Evolutionary conservation across 2,113 vertebrate species (phyloP).

Genomic region (Coregonus clupeaformis): DNA sequence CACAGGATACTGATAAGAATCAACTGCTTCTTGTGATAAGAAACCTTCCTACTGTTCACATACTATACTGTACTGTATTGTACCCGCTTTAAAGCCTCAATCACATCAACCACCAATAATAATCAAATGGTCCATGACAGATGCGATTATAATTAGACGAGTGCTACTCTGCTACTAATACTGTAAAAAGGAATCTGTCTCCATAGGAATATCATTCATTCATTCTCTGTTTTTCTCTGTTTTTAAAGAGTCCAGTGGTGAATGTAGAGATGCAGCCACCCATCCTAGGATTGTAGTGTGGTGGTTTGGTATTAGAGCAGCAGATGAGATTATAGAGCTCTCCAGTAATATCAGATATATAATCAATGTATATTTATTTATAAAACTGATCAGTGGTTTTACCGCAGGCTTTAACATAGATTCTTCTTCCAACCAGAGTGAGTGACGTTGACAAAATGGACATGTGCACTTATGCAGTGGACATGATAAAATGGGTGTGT

Average conservation of each 20-base stretch:
- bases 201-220: no score
- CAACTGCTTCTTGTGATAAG: background rate
- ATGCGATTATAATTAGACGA: background rate
- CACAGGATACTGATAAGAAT: background rate
- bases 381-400: background rate
- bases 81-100: background rate
- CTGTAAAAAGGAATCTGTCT: no score
- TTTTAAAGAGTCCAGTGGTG: background rate
- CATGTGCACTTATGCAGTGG: no score
- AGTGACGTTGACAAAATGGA: no score
- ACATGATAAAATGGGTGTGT: no score
- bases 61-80: no score
- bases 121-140: no score
- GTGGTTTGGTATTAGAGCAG: background rate
- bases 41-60: background rate
- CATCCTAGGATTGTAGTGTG: background rate
- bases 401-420: background rate
- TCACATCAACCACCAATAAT: background rate
- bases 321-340: constrained; percentile 45
- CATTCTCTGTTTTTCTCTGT: no score
- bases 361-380: constrained; percentile 26
- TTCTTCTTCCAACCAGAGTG: background rate
- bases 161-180: no score
- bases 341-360: constrained; percentile 22
- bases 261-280: background rate